Percentiles rank a stretch among this genome's conserved stretches.
phyloP scores from a whole-genome alignment of 1,140 invertebrate genomes.

The Cydia pomonella region DNA sequence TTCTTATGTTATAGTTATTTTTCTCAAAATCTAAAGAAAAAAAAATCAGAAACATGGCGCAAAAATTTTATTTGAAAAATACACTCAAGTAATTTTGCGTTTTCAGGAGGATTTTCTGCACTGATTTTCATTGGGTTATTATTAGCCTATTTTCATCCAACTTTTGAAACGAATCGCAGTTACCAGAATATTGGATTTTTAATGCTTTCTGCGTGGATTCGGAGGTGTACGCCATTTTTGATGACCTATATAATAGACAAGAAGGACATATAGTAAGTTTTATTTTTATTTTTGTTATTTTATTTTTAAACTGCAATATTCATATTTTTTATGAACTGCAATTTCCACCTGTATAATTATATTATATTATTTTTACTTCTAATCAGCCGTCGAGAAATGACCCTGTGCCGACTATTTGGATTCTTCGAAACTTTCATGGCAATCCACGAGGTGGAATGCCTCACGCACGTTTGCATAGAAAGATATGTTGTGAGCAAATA shows the following conservation, averaged over 20 bases:
- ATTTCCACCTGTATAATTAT: background rate
- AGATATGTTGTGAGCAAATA: slow-evolving; percentile 69
- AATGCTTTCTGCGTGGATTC: slow-evolving; percentile 14
- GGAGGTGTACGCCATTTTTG: background rate
- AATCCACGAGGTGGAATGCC: slow-evolving; percentile 65
- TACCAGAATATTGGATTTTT: slow-evolving; percentile 21
- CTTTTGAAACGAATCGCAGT: slow-evolving; percentile 15
- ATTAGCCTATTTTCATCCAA: background rate
- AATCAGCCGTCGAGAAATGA: slow-evolving; percentile 26
- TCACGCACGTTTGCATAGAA: slow-evolving; percentile 70
- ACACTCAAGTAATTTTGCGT: background rate
- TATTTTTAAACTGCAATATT: background rate
- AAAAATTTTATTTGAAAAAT: no score
- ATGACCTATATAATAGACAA: background rate
- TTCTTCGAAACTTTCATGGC: slow-evolving; percentile 67
- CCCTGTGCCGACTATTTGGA: slow-evolving; percentile 56
- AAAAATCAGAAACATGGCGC: no score
- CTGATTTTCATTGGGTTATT: background rate
- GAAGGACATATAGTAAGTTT: slow-evolving; percentile 6
- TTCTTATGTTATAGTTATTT: no score
- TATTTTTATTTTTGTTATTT: background rate
- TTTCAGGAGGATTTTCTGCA: slow-evolving; percentile 12
- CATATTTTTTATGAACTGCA: background rate
- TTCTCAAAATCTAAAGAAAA: no score
- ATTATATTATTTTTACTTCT: background rate